phyloP scores from a whole-genome alignment of 2,888 invertebrate genomes.

The Eurois occulta region DNA sequence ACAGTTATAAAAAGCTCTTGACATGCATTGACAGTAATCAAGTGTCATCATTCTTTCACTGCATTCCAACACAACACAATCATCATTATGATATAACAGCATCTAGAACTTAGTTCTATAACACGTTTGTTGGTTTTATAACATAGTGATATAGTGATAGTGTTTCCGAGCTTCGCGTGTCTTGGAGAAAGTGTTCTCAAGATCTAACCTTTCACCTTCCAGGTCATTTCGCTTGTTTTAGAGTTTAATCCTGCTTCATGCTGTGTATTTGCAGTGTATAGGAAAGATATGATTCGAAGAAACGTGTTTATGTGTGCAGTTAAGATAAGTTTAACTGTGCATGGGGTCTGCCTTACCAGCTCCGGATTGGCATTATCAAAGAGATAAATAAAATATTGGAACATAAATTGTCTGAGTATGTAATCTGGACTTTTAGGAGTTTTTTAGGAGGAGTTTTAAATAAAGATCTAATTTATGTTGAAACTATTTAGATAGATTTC shows the following conservation, averaged over 20 bases:
- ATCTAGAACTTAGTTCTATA: neutral
- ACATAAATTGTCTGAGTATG: neutral
- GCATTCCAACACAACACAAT: constrained; percentile 29
- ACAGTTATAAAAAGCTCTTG: no score
- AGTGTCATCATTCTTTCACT: constrained; percentile 5
- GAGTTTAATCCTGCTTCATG: neutral
- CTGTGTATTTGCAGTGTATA: neutral
- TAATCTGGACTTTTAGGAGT: neutral
- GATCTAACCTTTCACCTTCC: constrained; percentile 42
- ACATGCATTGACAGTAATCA: neutral
- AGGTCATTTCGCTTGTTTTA: constrained; percentile 6
- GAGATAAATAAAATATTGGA: neutral
- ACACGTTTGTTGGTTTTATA: constrained; percentile 28
- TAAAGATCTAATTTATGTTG: neutral
- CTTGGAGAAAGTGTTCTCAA: constrained; percentile 34
- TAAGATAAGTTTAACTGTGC: neutral
- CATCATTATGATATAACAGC: constrained; percentile 24
- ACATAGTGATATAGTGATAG: constrained; percentile 8
- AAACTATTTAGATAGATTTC: neutral
- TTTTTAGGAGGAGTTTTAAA: neutral
- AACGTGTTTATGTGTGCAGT: neutral
- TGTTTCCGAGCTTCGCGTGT: constrained; percentile 2
- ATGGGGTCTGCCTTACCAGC: no score
- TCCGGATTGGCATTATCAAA: no score
- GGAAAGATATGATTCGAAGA: neutral